Conservation (phyloP, 2,888 invertebrate species). For the Nomada fabriciana region DNA sequence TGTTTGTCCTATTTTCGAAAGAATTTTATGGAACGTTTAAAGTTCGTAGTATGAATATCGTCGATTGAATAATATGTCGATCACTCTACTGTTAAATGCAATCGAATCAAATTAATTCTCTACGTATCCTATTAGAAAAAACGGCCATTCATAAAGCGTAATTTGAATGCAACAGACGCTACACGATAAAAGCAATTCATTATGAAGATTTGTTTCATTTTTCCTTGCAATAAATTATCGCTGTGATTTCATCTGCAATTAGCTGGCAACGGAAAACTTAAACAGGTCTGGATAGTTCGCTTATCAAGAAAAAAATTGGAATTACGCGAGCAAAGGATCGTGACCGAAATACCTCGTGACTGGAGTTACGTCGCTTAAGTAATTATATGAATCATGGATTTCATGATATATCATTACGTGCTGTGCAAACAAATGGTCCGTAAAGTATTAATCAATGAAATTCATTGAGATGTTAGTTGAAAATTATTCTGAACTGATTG, state of each 20-base stretch:
- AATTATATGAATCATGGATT: conserved; percentile 1
- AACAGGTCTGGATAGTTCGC: background rate
- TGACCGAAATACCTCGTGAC: background rate
- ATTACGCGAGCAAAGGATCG: conserved; percentile 15
- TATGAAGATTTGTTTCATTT: conserved; percentile 15
- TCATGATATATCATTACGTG: background rate
- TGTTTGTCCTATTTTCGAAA: no score
- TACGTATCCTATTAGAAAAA: no score
- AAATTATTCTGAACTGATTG: no score
- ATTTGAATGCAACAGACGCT: conserved; percentile 14
- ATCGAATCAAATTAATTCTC: no score
- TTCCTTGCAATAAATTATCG: conserved; percentile 46
- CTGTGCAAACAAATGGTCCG: background rate
- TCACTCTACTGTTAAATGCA: background rate
- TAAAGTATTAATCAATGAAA: background rate
- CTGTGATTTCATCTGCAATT: conserved; percentile 35
- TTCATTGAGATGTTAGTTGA: background rate
- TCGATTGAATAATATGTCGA: background rate
- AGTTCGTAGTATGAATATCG: background rate
- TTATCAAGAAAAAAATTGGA: conserved; percentile 6
- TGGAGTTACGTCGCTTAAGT: background rate
- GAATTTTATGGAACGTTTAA: background rate
- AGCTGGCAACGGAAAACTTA: background rate
- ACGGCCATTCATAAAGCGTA: conserved; percentile 27
- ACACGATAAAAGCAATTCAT: background rate